These are phyloP conservation scores for Heptranchias perlo DNA, from an alignment of 2,113 vertebrate species.

Conservation along the genomic window DNA sequence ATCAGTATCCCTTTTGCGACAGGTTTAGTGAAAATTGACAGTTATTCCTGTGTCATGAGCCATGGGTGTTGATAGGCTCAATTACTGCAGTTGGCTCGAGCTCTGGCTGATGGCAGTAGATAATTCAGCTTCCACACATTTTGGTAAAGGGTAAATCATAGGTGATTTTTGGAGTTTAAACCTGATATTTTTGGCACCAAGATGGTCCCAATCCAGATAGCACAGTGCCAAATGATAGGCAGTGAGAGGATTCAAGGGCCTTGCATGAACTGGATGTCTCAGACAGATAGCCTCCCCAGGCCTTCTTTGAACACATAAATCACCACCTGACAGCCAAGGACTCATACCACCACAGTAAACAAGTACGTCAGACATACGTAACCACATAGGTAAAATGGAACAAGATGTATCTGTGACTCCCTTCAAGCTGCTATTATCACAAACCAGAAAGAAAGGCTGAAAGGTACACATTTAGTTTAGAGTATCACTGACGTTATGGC, in stretches of 20 bases:
- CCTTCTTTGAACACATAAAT: background rate
- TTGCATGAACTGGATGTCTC: background rate
- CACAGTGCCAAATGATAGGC: background rate
- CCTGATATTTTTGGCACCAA: background rate
- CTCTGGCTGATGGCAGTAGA: background rate
- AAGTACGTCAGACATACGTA: background rate
- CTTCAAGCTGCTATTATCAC: background rate
- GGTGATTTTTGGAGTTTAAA: background rate
- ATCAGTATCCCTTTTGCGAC: background rate
- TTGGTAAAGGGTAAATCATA: background rate
- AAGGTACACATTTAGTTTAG: background rate
- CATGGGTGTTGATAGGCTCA: background rate
- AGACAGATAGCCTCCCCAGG: background rate
- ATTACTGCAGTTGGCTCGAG: background rate
- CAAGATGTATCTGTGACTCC: background rate
- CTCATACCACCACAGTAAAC: background rate
- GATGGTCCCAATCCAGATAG: background rate
- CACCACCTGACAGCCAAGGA: background rate
- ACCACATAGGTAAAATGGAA: background rate
- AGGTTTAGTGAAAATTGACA: background rate
- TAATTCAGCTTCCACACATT: background rate
- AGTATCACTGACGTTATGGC: background rate
- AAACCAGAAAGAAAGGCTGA: background rate
- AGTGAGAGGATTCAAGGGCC: background rate
- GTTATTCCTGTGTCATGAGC: background rate